phyloP scores from a whole-genome alignment of 35 echinoderm and acorn worm genomes.

The Ophiothrix spiculata region DNA sequence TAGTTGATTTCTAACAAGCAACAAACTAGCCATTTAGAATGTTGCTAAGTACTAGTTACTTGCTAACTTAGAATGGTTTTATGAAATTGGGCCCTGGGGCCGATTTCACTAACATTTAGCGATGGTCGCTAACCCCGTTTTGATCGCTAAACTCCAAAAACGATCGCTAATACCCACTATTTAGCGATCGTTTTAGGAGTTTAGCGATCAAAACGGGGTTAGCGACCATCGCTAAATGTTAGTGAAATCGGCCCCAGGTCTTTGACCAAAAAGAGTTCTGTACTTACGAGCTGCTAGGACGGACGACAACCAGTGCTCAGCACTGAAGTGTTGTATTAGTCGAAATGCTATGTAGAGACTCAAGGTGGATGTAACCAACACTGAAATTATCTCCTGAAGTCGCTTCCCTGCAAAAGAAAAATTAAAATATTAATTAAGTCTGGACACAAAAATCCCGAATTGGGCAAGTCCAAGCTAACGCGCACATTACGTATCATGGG shows the following conservation, averaged over 20 bases:
- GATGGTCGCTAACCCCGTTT: too few relatives aligned
- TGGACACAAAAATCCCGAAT: too few relatives aligned
- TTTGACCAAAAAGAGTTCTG: background rate
- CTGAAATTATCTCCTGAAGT: conserved; percentile 52
- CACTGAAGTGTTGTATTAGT: conserved; percentile 30
- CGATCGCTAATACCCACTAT: background rate
- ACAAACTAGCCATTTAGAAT: too few relatives aligned
- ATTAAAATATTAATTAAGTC: background rate
- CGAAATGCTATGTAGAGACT: conserved; percentile 22
- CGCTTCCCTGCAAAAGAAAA: conserved; percentile 43
- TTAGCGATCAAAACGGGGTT: background rate
- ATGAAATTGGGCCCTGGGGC: too few relatives aligned
- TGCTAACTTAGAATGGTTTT: too few relatives aligned
- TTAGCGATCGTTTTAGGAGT: background rate
- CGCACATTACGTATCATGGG: too few relatives aligned
- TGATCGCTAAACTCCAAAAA: too few relatives aligned
- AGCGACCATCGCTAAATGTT: background rate
- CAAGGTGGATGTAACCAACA: conserved; percentile 19
- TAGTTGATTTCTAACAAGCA: too few relatives aligned
- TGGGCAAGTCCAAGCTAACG: too few relatives aligned
- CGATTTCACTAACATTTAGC: too few relatives aligned
- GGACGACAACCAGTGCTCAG: conserved; percentile 46
- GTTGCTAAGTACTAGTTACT: too few relatives aligned
- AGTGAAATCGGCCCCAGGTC: too few relatives aligned
- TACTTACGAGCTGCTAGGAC: conserved; percentile 50